These are phyloP conservation scores for Monopterus albus DNA, from an alignment of 2,113 vertebrate species.

Conservation along the genomic window DNA sequence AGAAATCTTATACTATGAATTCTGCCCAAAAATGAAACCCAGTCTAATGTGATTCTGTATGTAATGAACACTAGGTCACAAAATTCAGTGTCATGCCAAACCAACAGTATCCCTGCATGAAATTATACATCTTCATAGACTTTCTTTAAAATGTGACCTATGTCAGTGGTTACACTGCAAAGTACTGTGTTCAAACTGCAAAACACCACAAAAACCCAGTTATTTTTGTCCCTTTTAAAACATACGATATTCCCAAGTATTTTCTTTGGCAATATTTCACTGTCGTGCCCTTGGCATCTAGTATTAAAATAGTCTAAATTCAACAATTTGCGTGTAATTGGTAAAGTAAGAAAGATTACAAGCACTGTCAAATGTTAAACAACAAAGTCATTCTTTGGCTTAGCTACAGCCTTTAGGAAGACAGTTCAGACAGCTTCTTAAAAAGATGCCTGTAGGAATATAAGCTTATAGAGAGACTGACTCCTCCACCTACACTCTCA, in stretches of 20 bases:
- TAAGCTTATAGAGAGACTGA: constrained; percentile 43
- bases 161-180: background rate
- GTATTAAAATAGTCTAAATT: constrained; percentile 8
- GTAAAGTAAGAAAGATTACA: constrained; percentile 37
- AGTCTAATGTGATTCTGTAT: background rate
- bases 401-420: constrained; percentile 45
- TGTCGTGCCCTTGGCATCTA: background rate
- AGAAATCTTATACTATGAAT: too few species aligned
- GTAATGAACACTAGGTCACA: background rate
- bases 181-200: too few species aligned
- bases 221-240: too few species aligned
- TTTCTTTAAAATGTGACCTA: background rate
- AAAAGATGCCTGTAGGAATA: constrained; percentile 57
- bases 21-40: too few species aligned
- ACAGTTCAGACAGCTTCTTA: constrained; percentile 59
- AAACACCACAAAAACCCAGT: too few species aligned
- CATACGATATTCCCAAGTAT: background rate
- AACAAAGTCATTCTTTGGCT: constrained; percentile 45
- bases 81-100: background rate
- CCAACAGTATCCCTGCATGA: background rate
- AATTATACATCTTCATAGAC: too few species aligned
- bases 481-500: constrained; percentile 61
- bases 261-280: background rate
- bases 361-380: constrained; percentile 52
- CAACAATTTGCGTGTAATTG: constrained; percentile 33